A percentile compares a stretch with the other conserved stretches of the same genome.
These are phyloP conservation scores for Arctia plantaginis DNA, from an alignment of 2,888 invertebrate species.

Conservation along the genomic window DNA sequence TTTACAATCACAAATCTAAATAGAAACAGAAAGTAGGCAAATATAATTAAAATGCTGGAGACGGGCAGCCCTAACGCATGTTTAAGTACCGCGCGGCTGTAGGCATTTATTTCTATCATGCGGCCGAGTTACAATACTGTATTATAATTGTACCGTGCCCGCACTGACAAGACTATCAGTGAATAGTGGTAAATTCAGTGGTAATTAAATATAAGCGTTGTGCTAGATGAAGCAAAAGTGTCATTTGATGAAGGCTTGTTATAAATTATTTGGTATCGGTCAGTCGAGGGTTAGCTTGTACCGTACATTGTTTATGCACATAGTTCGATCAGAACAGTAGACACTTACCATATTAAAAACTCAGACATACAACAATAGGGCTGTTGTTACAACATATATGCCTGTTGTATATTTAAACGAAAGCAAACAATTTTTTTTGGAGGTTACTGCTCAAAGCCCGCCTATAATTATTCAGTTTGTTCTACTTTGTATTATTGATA, in stretches of 20 bases:
- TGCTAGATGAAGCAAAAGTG: no score
- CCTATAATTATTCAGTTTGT: constrained; percentile 11
- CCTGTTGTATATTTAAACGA: constrained; percentile 14
- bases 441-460: neutral
- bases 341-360: constrained; percentile 4
- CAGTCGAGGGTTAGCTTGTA: neutral
- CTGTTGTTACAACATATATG: constrained; percentile 13
- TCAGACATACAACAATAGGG: constrained; percentile 9
- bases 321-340: neutral
- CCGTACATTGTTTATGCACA: neutral
- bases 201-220: neutral
- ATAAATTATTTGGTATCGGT: neutral
- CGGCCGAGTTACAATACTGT: no score
- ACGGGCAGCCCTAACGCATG: no score
- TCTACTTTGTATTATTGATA: constrained; percentile 21
- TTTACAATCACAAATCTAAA: no score
- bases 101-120: no score
- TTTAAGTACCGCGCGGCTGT: no score
- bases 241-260: neutral
- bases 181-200: neutral
- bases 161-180: neutral
- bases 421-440: constrained; percentile 7
- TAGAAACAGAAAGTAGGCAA: no score
- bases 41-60: no score
- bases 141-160: no score